Evolutionary conservation across 2,797 vertebrate species (phyloP).

Genomic region (Coregonus sp.): DNA sequence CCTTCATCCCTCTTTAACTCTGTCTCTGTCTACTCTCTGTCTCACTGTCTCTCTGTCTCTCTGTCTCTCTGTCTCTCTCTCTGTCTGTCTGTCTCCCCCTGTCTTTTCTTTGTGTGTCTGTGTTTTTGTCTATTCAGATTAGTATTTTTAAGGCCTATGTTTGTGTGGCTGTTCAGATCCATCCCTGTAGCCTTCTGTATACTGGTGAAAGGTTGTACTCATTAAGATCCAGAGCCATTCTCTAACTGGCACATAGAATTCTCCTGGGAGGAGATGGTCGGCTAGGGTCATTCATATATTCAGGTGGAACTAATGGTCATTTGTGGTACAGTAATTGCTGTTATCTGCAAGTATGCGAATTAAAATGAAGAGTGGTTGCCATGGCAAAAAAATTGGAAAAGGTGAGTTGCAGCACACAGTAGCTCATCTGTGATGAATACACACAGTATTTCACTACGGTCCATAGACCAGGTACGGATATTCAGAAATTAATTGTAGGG

Average conservation of each 20-base stretch:
- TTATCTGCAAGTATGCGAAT: neutral
- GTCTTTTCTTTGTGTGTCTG: slow-evolving; percentile 43
- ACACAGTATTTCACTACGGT: neutral
- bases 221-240: slow-evolving; percentile 24
- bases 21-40: slow-evolving; percentile 20
- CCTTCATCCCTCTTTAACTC: slow-evolving; percentile 65
- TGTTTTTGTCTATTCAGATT: slow-evolving; percentile 53
- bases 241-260: slow-evolving; percentile 5
- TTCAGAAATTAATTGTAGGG: neutral
- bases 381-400: neutral
- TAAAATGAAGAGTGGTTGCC: neutral
- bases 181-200: slow-evolving; percentile 6
- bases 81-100: slow-evolving; percentile 44
- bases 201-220: slow-evolving; percentile 11
- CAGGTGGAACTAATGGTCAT: neutral
- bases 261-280: neutral
- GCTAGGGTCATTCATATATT: neutral
- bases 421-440: neutral
- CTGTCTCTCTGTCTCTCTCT: neutral
- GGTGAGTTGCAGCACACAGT: neutral
- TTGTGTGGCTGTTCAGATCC: slow-evolving; percentile 35
- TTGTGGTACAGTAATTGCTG: neutral
- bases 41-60: slow-evolving; percentile 42
- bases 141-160: slow-evolving; percentile 49
- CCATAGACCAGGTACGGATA: neutral